Conservation (phyloP, 2,888 invertebrate genomes). For the Melanargia galathea region DNA sequence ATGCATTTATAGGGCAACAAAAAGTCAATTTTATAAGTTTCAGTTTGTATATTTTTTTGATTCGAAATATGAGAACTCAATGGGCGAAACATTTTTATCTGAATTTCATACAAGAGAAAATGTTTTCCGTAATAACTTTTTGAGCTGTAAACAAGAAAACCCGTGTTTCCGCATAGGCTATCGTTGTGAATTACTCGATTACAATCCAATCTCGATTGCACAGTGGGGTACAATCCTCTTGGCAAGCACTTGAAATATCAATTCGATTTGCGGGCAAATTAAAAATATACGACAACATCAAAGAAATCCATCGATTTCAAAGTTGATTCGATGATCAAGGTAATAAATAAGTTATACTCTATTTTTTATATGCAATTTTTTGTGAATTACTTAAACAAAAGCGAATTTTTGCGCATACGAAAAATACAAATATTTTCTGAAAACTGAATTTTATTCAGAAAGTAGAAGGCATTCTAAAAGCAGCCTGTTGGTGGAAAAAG, state of each 20-base stretch:
- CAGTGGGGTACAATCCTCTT: conserved; percentile 28
- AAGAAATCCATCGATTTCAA: conserved; percentile 25
- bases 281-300: conserved; percentile 21
- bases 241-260: conserved; percentile 31
- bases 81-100: background rate
- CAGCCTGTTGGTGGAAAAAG: too few species aligned
- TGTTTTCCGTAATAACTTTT: background rate
- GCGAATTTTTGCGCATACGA: too few species aligned
- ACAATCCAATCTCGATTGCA: conserved; percentile 36
- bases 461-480: too few species aligned
- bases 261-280: conserved; percentile 29
- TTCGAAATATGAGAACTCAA: too few species aligned
- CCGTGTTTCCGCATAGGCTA: conserved; percentile 2
- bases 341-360: too few species aligned
- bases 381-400: too few species aligned
- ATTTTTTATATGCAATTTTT: too few species aligned
- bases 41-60: too few species aligned
- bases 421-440: too few species aligned
- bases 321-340: conserved; percentile 23
- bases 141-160: conserved; percentile 3
- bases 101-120: background rate
- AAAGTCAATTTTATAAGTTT: too few species aligned
- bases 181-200: conserved; percentile 36
- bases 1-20: too few species aligned
- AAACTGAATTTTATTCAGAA: too few species aligned